phyloP scores from a whole-genome alignment of 2,888 invertebrate genomes.

The Phortica okadai region DNA sequence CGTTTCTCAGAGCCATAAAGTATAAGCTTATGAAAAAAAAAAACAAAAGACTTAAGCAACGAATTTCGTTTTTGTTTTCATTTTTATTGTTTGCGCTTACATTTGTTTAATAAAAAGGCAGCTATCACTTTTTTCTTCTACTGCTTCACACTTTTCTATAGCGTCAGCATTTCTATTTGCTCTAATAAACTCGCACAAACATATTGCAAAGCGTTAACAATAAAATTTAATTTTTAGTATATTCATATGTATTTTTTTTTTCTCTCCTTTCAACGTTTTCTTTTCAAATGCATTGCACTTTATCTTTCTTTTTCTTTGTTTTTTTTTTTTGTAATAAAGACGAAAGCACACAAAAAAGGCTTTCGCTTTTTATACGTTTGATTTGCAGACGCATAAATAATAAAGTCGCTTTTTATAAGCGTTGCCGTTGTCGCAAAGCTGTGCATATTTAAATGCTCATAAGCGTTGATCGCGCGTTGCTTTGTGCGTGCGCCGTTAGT shows the following conservation, averaged over 20 bases:
- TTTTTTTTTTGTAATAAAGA: background rate
- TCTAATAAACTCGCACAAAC: constrained; percentile 11
- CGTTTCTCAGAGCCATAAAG: background rate
- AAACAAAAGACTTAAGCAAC: constrained; percentile 65
- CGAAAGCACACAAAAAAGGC: background rate
- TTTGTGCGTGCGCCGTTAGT: too few species aligned
- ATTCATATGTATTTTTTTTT: background rate
- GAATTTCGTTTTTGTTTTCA: constrained; percentile 46
- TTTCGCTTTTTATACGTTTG: background rate
- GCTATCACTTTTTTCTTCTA: background rate
- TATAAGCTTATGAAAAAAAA: constrained; percentile 24
- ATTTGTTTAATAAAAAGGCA: background rate
- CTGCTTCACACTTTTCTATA: background rate
- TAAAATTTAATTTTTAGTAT: background rate
- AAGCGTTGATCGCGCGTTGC: too few species aligned
- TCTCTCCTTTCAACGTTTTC: background rate
- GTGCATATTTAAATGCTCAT: too few species aligned
- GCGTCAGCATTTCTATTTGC: constrained; percentile 8
- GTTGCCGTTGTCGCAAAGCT: too few species aligned
- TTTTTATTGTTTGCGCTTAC: background rate
- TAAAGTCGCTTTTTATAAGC: too few species aligned
- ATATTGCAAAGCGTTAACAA: background rate
- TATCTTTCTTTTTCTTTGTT: background rate
- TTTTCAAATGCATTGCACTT: background rate
- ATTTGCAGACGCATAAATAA: too few species aligned